phyloP scores from a whole-genome alignment of 1,140 invertebrate genomes.

The Drosophila virilis region DNA sequence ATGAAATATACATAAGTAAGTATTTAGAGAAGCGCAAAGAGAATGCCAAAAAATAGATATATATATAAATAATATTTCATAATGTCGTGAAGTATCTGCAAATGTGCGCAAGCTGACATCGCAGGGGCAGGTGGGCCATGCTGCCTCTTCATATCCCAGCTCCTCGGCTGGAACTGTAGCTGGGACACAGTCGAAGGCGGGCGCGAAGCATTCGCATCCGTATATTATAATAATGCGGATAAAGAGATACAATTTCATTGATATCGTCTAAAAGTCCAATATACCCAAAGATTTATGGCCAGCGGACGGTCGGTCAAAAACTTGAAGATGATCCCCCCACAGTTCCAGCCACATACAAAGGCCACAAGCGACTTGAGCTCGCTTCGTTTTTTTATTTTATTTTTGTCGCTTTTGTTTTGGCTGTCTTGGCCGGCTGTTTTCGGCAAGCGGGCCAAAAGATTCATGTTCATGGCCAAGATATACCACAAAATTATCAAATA shows the following conservation, averaged over 20 bases:
- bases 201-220: constrained; percentile 57
- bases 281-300: constrained; percentile 80
- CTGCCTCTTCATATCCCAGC: neutral
- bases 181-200: constrained; percentile 24
- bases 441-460: constrained; percentile 54
- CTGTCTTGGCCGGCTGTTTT: constrained; percentile 9
- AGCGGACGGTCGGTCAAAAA: constrained; percentile 45
- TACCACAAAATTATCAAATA: constrained; percentile 76
- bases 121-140: constrained; percentile 16
- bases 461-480: constrained; percentile 75
- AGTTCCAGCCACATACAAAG: constrained; percentile 35
- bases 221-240: constrained; percentile 84
- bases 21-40: constrained; percentile 36
- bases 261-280: constrained; percentile 84
- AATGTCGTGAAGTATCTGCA: constrained; percentile 78
- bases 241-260: constrained; percentile 84
- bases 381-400: constrained; percentile 5
- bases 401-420: constrained; percentile 47
- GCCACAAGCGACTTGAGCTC: constrained; percentile 32
- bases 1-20: constrained; percentile 71
- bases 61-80: constrained; percentile 80
- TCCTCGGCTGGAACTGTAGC: neutral
- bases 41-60: constrained; percentile 42
- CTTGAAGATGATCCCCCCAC: constrained; percentile 65
- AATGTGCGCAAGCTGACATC: constrained; percentile 23